Evolutionary conservation across 2,797 vertebrate genomes (phyloP), one percentile per base, ranked within the genome.

Genomic region (Pseudochirops cupreus): DNA sequence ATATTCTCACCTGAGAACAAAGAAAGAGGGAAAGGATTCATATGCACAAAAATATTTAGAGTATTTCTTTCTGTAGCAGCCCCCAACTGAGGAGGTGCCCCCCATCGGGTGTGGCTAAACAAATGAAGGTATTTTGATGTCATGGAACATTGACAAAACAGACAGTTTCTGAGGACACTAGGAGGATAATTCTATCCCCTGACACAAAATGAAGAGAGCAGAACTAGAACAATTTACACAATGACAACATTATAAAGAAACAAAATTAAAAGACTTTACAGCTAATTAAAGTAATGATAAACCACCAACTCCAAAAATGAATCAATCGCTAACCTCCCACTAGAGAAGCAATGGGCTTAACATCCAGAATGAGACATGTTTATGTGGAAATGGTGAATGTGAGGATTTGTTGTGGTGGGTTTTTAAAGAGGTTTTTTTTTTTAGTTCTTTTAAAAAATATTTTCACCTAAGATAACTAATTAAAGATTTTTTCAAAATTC

Each of bases 1-100:
- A 98, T 96, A 67, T 95, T 96, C 96, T 99, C 99, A 97, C 98
- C 99, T 99, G 98, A 96, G 97, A 96, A 98, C 74, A 46, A 82
- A 46, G n/a, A 46, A 46, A 82, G n/a, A 39, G 6, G n/a, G 39
- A 74, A 21, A 39, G 16, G n/a, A 74, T 74, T 74, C 18, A 3
- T 74, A 74, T 39, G 67, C 6, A 74, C n/a, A 74, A 74, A 62
- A 74, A 39, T 39, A 74, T 39, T 74, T 21, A 0, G 4, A 14
- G 31, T 33, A 39, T 21, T 16, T 74, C 31, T 0, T 33, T 62
- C 67, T 39, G 16, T 3, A 39, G 67, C 6, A 39, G n/a, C 5
- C 1, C 67, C 67, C 5, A 74, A 2, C n/a, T 39, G n/a, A 39
- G 67, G n/a, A 39, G n/a, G n/a, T 39, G n/a, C 33, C n/a, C n/a